Percentiles rank a stretch among this genome's conserved stretches.
Conservation (phyloP, 1,140 invertebrate genomes). For the Atta cephalotes region DNA sequence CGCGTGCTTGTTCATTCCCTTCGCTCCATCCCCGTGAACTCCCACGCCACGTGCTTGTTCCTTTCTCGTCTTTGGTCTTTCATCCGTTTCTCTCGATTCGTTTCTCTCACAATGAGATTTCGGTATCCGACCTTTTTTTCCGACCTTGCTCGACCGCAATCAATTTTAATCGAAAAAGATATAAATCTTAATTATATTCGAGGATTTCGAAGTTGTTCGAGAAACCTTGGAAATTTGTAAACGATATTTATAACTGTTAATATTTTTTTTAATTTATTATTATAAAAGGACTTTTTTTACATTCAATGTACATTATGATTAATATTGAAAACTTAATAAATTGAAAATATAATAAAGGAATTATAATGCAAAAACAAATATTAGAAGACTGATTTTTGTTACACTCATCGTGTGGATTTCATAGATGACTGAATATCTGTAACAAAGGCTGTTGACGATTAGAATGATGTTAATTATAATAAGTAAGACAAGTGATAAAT, state of each 20-base stretch:
- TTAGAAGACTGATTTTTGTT: too few relatives aligned
- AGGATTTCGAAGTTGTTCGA: background rate
- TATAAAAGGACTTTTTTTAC: background rate
- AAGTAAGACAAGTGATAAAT: too few relatives aligned
- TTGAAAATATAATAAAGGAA: too few relatives aligned
- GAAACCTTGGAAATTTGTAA: background rate
- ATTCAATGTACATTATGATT: background rate
- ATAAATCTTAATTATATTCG: conserved; percentile 2
- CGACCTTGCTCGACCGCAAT: background rate
- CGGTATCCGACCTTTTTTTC: conserved; percentile 11
- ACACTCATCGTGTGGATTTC: too few relatives aligned
- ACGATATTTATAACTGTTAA: background rate
- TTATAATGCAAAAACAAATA: too few relatives aligned
- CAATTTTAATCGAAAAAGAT: conserved; percentile 7
- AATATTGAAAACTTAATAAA: background rate
- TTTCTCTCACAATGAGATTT: conserved; percentile 46
- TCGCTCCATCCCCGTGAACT: conserved; percentile 77
- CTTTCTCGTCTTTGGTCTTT: conserved; percentile 63
- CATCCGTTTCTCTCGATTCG: conserved; percentile 58
- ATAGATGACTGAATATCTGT: too few relatives aligned
- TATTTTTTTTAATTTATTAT: background rate
- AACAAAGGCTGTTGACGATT: too few relatives aligned
- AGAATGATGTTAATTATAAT: too few relatives aligned
- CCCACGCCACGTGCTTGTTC: conserved; percentile 79
- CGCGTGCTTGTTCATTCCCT: conserved; percentile 78